Evolutionary conservation across 2,113 vertebrate genomes (phyloP), one percentile per base, ranked within the genome.

Genomic region (Stegastes partitus): DNA sequence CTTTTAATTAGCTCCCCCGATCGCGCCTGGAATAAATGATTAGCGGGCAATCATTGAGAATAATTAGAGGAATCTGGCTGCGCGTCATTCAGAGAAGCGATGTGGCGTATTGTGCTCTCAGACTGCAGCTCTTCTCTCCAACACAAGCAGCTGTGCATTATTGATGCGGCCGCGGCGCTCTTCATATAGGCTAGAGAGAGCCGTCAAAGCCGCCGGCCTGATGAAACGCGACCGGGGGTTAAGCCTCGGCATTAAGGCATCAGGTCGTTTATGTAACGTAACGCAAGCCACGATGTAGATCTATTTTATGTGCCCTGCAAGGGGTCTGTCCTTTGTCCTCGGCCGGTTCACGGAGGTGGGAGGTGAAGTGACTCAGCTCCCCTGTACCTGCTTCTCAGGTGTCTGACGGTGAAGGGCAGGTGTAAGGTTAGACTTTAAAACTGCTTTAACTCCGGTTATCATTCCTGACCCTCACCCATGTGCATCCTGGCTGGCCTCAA

Each of bases 351-450:
- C 23, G 26, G 39, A 37, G 53, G 56, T 50, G 12, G 56, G 55
- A 53, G 81, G 62, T 75, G 69, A 76, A 42, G 45, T 58, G 78
- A 72, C 47, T 69, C 74, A 3, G 44, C 25, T 23, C 49, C 45
- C 85, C 39, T 12, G 75, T 23, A 42, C 71, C 55, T 21, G 58
- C 74, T 19, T 86, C 86, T 92, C 91, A 3, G 57, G 77, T 92
- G 73, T 90, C 91, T 68, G 16, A 26, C 0, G 2, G n/a, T 77
- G 67, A 45, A 77, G 61, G 56, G 25, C 56, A 37, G 47, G 67
- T 68, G 67, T 47, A 72, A 78, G 66, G 44, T 64, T 76, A 21
- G 54, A 63, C 44, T 25, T 49, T 55, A 25, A 19, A 65, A 21
- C 18, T 15, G 31, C 25, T 63, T 37, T 26, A 53, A 66, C 25